Base-by-base conservation (phyloP, 2,888 invertebrate genomes). In the Ephialtes manifestator region DNA sequence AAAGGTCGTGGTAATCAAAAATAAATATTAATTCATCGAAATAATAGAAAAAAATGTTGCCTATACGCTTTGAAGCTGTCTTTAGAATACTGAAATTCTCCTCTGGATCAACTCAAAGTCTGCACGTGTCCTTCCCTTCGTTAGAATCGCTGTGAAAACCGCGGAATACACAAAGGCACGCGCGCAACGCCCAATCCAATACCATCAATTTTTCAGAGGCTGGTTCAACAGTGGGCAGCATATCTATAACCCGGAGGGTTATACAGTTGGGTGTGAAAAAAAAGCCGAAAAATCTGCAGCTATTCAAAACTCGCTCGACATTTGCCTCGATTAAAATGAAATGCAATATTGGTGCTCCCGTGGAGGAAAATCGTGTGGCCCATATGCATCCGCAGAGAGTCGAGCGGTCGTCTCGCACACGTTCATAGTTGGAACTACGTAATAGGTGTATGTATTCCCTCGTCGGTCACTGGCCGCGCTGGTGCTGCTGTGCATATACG, bases 361-460 rank as follows among this genome's bases (percentile, higher is more conserved):
- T 10, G 39, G 39, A 39, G 39, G 39, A 39, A 39, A 39, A 39
- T 39, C 39, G 39, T 39, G 35, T 4, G 58, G 11, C 15, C 58
- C 55, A 20, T 55, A 24, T 58, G 58, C 5, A 58, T 11, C 58
- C 58, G 58, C 51, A 58, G 7, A 24, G 28, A 3, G 28, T 3
- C 28, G 58, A 24, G 3, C 20, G 3, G 58, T 51, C 7, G 58
- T 58, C 11, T 15, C 20, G 48, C 28, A 48, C 24, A 35, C 35
- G 11, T 67, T n/a, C n/a, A 48, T 35, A 67, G 71, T 46, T 8
- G 46, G 18, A 48, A 51, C 43, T 48, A 39, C 75, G 75, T 84
- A 78, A 84, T 77, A 43, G 72, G 60, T 63, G 15, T 75, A 77
- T 70, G 84, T 84, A 84, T 81, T 78, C 74, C 72, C 74, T 71